These are phyloP conservation scores for Gymnoscopelus microlampas DNA, from an alignment of 2,797 vertebrate genomes.

Conservation along the genomic window DNA sequence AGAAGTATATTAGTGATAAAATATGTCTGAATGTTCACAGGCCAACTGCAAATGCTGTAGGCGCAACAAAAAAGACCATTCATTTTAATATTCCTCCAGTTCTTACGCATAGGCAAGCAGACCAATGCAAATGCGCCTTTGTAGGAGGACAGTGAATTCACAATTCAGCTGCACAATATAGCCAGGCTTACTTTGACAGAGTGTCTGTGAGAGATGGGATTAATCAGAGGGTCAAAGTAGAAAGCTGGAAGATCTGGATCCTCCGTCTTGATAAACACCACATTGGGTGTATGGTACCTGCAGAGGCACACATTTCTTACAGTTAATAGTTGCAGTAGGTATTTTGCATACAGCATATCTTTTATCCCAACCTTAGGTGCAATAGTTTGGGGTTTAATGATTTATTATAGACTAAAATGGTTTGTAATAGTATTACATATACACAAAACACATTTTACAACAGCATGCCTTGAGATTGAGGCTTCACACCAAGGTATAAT, in stretches of 20 bases:
- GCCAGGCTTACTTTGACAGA: constrained; percentile 92
- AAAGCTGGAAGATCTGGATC: constrained; percentile 98
- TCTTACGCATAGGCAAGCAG: constrained; percentile 73
- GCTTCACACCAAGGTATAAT: no score
- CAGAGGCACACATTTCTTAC: not conserved
- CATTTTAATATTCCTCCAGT: constrained; percentile 65
- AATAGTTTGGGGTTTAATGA: not conserved
- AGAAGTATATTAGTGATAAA: not conserved
- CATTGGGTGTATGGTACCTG: constrained; percentile 99
- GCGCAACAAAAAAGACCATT: constrained; percentile 34
- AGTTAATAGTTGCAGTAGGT: not conserved
- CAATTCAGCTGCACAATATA: not conserved
- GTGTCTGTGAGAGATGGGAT: constrained; percentile 98
- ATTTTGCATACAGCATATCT: not conserved
- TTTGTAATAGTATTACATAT: no score
- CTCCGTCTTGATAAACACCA: constrained; percentile 99
- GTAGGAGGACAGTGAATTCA: constrained; percentile 46
- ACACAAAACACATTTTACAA: no score
- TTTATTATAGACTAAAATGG: no score
- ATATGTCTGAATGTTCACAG: constrained; percentile 49
- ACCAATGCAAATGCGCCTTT: constrained; percentile 71
- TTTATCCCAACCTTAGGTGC: no score
- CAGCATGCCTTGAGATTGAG: no score
- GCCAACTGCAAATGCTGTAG: constrained; percentile 50
- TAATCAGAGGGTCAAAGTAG: constrained; percentile 98